These are phyloP conservation scores for Boleophthalmus pectinirostris DNA, from an alignment of 2,113 vertebrate species.

Conservation along the genomic window DNA sequence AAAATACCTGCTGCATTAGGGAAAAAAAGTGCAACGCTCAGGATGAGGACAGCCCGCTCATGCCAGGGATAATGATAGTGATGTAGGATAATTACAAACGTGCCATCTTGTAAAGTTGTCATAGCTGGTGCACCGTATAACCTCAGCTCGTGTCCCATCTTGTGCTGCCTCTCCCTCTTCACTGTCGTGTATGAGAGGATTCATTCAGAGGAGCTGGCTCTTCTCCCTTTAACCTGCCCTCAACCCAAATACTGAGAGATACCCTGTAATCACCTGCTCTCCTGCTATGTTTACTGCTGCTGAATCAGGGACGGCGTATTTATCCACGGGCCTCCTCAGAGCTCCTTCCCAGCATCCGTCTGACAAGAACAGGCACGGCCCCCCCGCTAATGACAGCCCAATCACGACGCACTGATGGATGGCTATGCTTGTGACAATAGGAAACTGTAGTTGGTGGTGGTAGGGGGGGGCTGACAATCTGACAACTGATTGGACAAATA, in stretches of 20 bases:
- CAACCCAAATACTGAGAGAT: conserved; percentile 44
- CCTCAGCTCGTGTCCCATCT: conserved; percentile 65
- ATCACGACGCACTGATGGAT: conserved; percentile 57
- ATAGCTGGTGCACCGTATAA: conserved; percentile 59
- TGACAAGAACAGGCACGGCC: conserved; percentile 68
- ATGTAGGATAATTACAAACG: conserved; percentile 76
- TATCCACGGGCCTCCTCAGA: conserved; percentile 64
- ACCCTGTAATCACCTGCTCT: conserved; percentile 70
- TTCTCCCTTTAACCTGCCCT: conserved; percentile 42
- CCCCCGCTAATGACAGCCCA: conserved; percentile 55
- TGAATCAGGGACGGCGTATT: conserved; percentile 71
- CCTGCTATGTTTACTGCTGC: conserved; percentile 63
- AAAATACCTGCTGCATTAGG: conserved; percentile 65
- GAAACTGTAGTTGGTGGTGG: conserved; percentile 5
- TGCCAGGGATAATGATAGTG: conserved; percentile 71
- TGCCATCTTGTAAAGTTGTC: conserved; percentile 73
- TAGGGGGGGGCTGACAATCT: conserved; percentile 32
- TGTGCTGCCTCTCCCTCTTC: conserved; percentile 39
- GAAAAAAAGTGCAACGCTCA: conserved; percentile 25
- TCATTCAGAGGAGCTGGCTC: conserved; percentile 38
- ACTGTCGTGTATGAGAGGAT: conserved; percentile 55
- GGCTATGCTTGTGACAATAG: conserved; percentile 28
- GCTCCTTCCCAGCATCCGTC: conserved; percentile 61
- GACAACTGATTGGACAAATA: conserved; percentile 32
- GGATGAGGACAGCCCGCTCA: conserved; percentile 52